A percentile compares a stretch with the other conserved stretches of the same genome.
These are phyloP conservation scores for Drosophila anceps DNA, from an alignment of 2,888 invertebrate genomes.

Conservation along the genomic window DNA sequence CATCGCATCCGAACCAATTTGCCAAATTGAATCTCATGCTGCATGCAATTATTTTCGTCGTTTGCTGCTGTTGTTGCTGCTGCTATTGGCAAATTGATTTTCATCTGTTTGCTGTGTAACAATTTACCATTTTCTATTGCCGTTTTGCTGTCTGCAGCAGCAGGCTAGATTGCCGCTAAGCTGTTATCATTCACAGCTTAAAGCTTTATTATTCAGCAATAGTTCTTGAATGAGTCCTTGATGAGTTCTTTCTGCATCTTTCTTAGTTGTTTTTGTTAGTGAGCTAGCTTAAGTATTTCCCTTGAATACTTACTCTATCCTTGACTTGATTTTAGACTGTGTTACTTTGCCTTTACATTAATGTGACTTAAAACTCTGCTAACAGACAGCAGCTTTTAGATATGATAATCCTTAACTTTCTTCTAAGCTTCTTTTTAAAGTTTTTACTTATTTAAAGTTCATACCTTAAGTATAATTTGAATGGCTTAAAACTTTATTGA, in stretches of 20 bases:
- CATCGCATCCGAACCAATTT: slow-evolving; percentile 36
- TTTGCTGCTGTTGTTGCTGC: slow-evolving; percentile 9
- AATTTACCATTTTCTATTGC: background rate
- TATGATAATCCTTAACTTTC: no score
- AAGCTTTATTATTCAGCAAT: background rate
- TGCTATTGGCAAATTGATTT: slow-evolving; percentile 11
- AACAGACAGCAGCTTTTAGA: no score
- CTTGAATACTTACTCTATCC: background rate
- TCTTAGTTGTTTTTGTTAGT: background rate
- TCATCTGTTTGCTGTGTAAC: background rate
- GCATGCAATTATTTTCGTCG: slow-evolving; percentile 28
- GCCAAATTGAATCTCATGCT: slow-evolving; percentile 49
- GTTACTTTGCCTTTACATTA: no score
- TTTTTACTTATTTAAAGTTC: no score
- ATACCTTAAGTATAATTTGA: no score
- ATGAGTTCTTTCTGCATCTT: background rate
- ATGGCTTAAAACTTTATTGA: no score
- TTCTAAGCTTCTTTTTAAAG: no score
- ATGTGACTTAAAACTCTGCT: background rate
- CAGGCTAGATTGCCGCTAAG: background rate
- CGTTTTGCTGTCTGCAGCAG: background rate
- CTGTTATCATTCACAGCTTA: background rate
- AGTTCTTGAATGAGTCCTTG: background rate
- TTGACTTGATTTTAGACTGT: no score
- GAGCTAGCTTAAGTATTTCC: no score